Conservation (phyloP, 2,113 vertebrate genomes). For the Malurus alboscapulatus region DNA sequence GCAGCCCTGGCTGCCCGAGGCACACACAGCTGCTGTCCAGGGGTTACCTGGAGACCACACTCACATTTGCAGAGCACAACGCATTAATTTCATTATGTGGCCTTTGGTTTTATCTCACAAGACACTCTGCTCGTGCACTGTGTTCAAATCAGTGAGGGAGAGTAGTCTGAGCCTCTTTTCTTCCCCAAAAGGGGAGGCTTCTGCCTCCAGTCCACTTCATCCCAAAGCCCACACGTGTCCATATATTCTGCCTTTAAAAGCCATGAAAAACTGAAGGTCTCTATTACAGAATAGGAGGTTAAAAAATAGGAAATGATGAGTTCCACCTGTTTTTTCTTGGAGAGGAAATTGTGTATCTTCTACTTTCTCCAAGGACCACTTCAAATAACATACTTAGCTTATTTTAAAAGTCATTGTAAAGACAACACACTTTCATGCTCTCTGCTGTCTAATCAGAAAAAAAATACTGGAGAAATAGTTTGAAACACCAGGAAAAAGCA, state of each 20-base stretch:
- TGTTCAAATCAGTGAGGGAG: background rate
- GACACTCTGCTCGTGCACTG: background rate
- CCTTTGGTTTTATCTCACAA: background rate
- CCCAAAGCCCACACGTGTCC: background rate
- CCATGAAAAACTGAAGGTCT: background rate
- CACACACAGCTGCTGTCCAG: fast-evolving
- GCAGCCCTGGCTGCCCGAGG: background rate
- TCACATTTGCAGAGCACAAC: fast-evolving
- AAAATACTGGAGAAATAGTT: background rate
- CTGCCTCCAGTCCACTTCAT: fast-evolving
- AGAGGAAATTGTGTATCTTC: background rate
- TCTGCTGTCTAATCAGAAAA: background rate
- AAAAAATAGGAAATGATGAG: background rate
- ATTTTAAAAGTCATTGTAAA: background rate
- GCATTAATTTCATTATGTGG: background rate
- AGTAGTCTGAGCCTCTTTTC: background rate
- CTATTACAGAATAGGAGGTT: background rate
- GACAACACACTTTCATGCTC: background rate
- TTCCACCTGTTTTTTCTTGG: background rate
- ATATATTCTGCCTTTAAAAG: background rate
- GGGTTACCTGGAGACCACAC: background rate
- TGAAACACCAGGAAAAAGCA: background rate
- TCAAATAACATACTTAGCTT: background rate
- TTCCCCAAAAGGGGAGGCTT: background rate
- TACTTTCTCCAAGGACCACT: background rate